A percentile compares a stretch with the other conserved stretches of the same genome.
Evolutionary conservation across 2,113 vertebrate species (phyloP).

Genomic region (Emydocephalus ijimae): DNA sequence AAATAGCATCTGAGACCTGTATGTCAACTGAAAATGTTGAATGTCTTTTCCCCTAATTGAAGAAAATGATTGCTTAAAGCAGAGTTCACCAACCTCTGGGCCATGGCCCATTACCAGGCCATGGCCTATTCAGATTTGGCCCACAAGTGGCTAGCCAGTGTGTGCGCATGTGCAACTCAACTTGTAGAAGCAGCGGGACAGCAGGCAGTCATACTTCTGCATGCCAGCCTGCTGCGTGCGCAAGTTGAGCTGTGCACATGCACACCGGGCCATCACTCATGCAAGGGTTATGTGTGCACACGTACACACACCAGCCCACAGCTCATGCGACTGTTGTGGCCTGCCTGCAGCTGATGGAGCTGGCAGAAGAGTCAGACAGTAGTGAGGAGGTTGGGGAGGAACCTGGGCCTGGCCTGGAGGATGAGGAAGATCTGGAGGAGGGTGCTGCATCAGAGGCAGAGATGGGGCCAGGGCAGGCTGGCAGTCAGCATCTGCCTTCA

Average conservation of each 20-base stretch:
- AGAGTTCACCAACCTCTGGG: background rate
- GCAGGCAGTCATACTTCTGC: background rate
- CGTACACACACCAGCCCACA: background rate
- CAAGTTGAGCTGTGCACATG: background rate
- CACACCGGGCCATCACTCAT: background rate
- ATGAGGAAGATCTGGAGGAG: no score
- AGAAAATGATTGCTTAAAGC: background rate
- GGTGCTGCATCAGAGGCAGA: no score
- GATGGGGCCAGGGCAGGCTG: no score
- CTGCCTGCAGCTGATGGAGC: no score
- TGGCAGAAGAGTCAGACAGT: no score
- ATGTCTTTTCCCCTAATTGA: background rate
- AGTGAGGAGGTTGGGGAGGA: no score
- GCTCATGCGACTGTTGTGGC: no score
- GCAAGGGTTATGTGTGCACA: background rate
- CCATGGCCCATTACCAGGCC: no score
- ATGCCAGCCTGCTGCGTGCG: no score
- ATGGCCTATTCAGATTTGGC: background rate
- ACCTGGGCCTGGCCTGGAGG: no score
- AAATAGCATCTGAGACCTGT: background rate
- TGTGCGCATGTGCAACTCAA: background rate
- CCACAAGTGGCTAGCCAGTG: background rate
- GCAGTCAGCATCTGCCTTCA: no score
- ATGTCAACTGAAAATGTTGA: background rate
- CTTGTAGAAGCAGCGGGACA: background rate